Conservation (phyloP, 2,888 invertebrate genomes). For the Syrphus vitripennis region DNA sequence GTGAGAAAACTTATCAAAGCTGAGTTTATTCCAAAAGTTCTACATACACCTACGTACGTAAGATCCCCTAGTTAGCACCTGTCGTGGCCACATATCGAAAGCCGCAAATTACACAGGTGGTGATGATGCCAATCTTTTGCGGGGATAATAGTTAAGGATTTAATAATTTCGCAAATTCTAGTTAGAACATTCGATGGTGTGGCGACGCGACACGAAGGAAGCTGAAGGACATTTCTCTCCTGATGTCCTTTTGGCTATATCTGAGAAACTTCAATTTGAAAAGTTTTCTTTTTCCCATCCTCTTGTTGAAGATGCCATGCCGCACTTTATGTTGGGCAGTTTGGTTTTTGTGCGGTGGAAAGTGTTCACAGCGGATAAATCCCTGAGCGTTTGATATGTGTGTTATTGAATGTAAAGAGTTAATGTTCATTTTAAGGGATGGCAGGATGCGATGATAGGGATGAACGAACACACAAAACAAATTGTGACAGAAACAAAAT, state of each 20-base stretch:
- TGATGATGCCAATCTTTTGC: constrained; percentile 40
- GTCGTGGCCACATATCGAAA: constrained; percentile 59
- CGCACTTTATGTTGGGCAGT: background rate
- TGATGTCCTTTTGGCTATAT: constrained; percentile 4
- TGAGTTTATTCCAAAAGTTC: constrained; percentile 27
- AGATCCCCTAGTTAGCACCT: constrained; percentile 47
- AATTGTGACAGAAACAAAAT: constrained; percentile 52
- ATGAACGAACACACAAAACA: constrained; percentile 44
- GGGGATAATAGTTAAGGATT: constrained; percentile 30
- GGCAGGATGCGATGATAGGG: constrained; percentile 9
- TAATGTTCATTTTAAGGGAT: constrained; percentile 17
- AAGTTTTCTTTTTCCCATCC: constrained; percentile 14
- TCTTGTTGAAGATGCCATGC: background rate
- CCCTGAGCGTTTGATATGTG: constrained; percentile 36
- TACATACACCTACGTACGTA: background rate
- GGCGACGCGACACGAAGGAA: background rate
- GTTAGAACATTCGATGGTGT: background rate
- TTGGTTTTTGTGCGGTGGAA: background rate
- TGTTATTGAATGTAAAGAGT: constrained; percentile 56
- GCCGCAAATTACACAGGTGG: constrained; percentile 62
- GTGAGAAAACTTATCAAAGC: constrained; percentile 30
- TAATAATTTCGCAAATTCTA: constrained; percentile 47
- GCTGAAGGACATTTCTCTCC: background rate
- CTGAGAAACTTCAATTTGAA: constrained; percentile 33
- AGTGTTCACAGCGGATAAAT: constrained; percentile 35